A percentile compares a stretch with the other conserved stretches of the same genome.
Evolutionary conservation across 1,140 invertebrate species (phyloP).

Genomic region (Drosophila equinoxialis): DNA sequence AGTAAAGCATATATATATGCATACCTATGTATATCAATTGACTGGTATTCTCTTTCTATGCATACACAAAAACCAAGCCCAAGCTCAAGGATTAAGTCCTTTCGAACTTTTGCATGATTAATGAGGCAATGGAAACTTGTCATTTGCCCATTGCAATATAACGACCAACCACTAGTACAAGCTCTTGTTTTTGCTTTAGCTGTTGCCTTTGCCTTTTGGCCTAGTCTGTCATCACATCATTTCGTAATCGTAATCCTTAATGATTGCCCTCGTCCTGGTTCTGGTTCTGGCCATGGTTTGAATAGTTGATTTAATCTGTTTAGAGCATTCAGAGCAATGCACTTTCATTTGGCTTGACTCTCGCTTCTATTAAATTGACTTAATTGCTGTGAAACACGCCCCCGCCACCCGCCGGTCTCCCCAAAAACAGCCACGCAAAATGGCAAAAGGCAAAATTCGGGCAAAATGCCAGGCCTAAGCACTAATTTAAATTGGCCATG

Average conservation of each 20-base stretch:
- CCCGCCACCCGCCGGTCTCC: not conserved
- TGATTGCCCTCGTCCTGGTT: slow-evolving; percentile 35
- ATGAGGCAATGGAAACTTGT: not conserved
- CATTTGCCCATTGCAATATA: slow-evolving; percentile 12
- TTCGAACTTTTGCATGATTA: slow-evolving; percentile 44
- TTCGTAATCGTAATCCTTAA: slow-evolving; percentile 60
- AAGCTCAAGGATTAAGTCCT: slow-evolving; percentile 64
- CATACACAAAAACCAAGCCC: slow-evolving; percentile 7
- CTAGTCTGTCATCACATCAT: slow-evolving; percentile 49
- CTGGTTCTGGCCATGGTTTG: slow-evolving; percentile 21
- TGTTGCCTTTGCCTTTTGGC: slow-evolving; percentile 26
- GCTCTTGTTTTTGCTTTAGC: slow-evolving; percentile 39
- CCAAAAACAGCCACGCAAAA: slow-evolving; percentile 23
- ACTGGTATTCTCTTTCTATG: not conserved
- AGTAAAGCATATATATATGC: no score
- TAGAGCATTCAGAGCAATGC: slow-evolving; percentile 48
- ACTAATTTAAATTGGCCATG: slow-evolving; percentile 59
- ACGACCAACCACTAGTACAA: not conserved
- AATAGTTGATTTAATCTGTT: slow-evolving; percentile 55
- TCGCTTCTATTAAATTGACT: slow-evolving; percentile 44
- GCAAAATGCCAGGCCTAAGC: not conserved
- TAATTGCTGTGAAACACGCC: not conserved
- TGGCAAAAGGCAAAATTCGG: slow-evolving; percentile 30
- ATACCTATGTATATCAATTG: no score
- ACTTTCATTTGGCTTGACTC: slow-evolving; percentile 33